Evolutionary conservation across 2,888 invertebrate species (phyloP).

Genomic region (Drosophila mulleri): DNA sequence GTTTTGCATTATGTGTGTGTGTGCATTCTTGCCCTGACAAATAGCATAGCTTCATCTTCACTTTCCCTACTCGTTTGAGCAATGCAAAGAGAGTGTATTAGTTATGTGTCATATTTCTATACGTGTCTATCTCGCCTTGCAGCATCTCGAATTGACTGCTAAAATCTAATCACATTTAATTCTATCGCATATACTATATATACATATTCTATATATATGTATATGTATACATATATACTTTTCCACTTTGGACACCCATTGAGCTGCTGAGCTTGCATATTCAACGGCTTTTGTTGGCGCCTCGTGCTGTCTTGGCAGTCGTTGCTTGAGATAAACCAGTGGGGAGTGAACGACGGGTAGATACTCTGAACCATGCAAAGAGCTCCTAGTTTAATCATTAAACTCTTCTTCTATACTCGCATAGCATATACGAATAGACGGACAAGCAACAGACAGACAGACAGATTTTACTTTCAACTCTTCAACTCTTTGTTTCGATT

Average conservation of each 20-base stretch:
- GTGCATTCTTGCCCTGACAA: constrained; percentile 25
- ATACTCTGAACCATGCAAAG: not conserved
- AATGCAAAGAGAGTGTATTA: not conserved
- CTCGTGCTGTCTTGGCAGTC: not conserved
- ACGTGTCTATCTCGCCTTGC: not conserved
- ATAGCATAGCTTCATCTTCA: constrained; percentile 39
- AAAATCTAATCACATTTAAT: not conserved
- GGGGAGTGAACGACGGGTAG: not conserved
- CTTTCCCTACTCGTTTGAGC: not conserved
- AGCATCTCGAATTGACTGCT: not conserved
- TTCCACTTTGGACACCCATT: not conserved
- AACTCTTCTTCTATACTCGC: not conserved
- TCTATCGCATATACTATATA: too few species aligned
- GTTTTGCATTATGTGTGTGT: constrained; percentile 26
- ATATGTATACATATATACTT: too few species aligned
- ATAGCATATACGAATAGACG: too few species aligned
- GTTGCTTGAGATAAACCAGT: too few species aligned
- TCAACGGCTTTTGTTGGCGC: not conserved
- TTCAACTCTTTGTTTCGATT: too few species aligned
- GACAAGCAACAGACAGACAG: too few species aligned
- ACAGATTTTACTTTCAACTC: too few species aligned
- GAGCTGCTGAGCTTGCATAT: not conserved
- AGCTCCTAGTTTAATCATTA: not conserved
- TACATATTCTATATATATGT: too few species aligned
- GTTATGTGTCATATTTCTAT: not conserved